A percentile compares a stretch with the other conserved stretches of the same genome.
Evolutionary conservation across 2,113 vertebrate species (phyloP).

Genomic region (Crotalus horridus): DNA sequence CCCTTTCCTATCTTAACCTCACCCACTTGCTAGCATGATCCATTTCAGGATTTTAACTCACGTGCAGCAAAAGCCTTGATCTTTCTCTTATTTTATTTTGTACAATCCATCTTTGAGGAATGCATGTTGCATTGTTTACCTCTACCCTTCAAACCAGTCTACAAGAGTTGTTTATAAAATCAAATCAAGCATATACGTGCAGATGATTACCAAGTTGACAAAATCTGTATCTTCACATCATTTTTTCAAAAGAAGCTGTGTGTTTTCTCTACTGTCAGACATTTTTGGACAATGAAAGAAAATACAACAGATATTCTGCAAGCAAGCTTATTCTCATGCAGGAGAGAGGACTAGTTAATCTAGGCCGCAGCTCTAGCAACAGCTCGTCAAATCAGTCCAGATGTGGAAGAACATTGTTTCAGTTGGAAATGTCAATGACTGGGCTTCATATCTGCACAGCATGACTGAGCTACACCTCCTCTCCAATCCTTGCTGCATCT

Average conservation of each 20-base stretch:
- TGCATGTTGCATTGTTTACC: constrained; percentile 11
- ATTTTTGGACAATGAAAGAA: neutral
- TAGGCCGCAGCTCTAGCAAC: neutral
- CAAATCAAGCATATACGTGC: constrained; percentile 28
- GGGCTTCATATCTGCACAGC: neutral
- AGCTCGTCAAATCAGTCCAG: too few relatives aligned
- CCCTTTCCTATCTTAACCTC: constrained; percentile 64
- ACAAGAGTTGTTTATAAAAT: neutral
- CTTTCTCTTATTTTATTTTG: constrained; percentile 22
- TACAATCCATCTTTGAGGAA: neutral
- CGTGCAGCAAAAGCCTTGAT: constrained; percentile 11
- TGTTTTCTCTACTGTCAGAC: neutral
- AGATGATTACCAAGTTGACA: constrained; percentile 21
- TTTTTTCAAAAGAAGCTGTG: neutral
- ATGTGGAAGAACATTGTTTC: neutral
- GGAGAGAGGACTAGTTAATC: neutral
- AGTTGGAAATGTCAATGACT: neutral
- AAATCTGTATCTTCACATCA: neutral
- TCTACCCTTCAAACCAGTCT: neutral
- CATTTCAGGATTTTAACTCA: constrained; percentile 66
- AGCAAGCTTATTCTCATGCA: neutral
- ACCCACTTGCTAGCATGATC: constrained; percentile 57
- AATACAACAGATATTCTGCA: neutral
- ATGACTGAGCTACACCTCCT: neutral
- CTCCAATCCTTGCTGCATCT: neutral